Conservation (phyloP, 1,140 invertebrate species). For the Drosophila equinoxialis region DNA sequence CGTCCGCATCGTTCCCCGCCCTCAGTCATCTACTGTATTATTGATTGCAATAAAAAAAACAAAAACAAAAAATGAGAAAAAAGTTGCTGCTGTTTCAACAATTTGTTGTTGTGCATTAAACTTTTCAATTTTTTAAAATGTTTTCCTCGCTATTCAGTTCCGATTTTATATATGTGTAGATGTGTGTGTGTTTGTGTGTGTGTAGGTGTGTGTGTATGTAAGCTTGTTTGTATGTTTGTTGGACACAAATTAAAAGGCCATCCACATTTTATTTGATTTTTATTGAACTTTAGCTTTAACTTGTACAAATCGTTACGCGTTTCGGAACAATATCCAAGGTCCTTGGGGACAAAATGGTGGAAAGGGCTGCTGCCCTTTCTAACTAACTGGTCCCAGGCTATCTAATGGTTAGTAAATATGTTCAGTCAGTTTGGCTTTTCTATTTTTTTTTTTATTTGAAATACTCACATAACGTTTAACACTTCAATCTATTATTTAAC, state of each 20-base stretch:
- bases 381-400: not conserved
- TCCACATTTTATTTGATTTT: conserved; percentile 20
- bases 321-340: conserved; percentile 5
- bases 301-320: conserved; percentile 15
- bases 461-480: too few relatives aligned
- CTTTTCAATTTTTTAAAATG: conserved; percentile 54
- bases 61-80: conserved; percentile 15
- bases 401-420: not conserved
- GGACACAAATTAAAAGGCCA: conserved; percentile 29
- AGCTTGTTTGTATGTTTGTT: conserved; percentile 5
- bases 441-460: too few relatives aligned
- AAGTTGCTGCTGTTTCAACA: conserved; percentile 43
- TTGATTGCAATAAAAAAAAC: conserved; percentile 53
- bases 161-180: not conserved
- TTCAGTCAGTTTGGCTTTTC: too few relatives aligned
- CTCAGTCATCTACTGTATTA: conserved; percentile 23
- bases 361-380: not conserved
- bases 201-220: not conserved
- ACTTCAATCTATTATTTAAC: too few relatives aligned
- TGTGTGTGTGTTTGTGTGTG: not conserved
- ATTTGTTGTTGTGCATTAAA: conserved; percentile 43
- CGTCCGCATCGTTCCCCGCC: conserved; percentile 5
- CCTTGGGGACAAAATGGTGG: not conserved
- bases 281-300: conserved; percentile 17
- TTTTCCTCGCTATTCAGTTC: conserved; percentile 11